phyloP scores from a whole-genome alignment of 2,113 vertebrate genomes.

The Elaphurus davidianus region DNA sequence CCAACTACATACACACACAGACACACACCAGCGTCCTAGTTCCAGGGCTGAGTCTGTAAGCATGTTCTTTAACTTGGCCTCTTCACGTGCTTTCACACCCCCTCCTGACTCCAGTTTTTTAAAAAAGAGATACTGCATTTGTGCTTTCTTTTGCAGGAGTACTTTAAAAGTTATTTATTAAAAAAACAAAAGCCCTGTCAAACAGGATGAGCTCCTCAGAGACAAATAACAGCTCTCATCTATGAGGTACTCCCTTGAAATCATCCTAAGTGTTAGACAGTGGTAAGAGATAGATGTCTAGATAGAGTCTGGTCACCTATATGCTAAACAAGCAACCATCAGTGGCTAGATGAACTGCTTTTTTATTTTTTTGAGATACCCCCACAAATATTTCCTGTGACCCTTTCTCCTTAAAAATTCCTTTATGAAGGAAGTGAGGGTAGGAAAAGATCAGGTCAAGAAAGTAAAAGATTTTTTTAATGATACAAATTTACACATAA shows the following conservation, averaged over 20 bases:
- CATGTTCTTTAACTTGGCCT: background rate
- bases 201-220: background rate
- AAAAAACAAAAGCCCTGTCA: background rate
- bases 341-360: background rate
- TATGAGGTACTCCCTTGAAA: background rate
- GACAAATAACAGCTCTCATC: background rate
- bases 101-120: background rate
- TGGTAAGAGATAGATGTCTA: background rate
- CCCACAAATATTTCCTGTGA: background rate
- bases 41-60: background rate
- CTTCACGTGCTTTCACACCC: background rate
- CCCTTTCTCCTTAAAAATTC: background rate
- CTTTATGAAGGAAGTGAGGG: background rate
- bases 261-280: background rate
- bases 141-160: background rate
- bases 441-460: background rate
- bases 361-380: background rate
- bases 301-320: background rate
- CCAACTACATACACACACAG: background rate
- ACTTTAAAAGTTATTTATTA: background rate
- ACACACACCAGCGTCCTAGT: background rate
- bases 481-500: constrained; percentile 3
- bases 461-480: background rate
- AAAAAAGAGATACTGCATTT: background rate
- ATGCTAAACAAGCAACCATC: background rate